Base-by-base conservation (phyloP, 2,797 vertebrate genomes). In the Halcyon leucocephala region DNA sequence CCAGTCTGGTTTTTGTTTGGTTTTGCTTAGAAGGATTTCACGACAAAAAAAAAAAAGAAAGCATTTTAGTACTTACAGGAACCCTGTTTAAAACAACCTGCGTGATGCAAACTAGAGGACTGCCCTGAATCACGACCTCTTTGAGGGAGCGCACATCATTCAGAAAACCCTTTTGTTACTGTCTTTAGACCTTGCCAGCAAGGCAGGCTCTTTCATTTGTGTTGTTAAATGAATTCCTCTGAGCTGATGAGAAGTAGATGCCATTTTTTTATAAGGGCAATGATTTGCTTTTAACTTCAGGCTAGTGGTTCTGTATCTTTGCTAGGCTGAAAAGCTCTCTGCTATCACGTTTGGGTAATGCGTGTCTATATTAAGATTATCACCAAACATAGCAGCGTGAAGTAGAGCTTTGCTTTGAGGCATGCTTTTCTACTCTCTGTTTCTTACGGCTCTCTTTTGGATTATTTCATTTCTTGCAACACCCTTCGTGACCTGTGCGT, bases 1-100 rank as follows among this genome's bases (percentile, higher is more conserved):
- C 52, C 14, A 1, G 49, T 65, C 62, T 88, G 52, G 0, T 10
- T 81, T 73, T 65, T 31, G 57, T 70, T 83, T 76, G 42, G 5
- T 91, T 88, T 88, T 61, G 31, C 72, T 87, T 51, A 31, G 58
- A 49, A 66, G 51, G 48, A 41, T 93, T 91, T 94, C 8, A 20
- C 0, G 2, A 15, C 18, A 33, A 26, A 57, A 37, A 55, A 37
- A 55, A 3, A 18, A 19, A 54, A 12, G 14, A 4, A 26, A 51
- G 26, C 26, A 3, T 29, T 17, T 54, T 54, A 29, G 52, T 54
- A 12, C 52, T 54, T 54, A 54, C 28, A 26, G 76, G 52, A 66
- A 60, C n/a, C n/a, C 14, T 55, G 46, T 52, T 87, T 79, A 19
- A 74, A 93, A 29, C 67, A 62, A 61, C 80, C 85, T 90, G 60